phyloP scores from a whole-genome alignment of 2,888 invertebrate genomes.

The Volucella inanis region DNA sequence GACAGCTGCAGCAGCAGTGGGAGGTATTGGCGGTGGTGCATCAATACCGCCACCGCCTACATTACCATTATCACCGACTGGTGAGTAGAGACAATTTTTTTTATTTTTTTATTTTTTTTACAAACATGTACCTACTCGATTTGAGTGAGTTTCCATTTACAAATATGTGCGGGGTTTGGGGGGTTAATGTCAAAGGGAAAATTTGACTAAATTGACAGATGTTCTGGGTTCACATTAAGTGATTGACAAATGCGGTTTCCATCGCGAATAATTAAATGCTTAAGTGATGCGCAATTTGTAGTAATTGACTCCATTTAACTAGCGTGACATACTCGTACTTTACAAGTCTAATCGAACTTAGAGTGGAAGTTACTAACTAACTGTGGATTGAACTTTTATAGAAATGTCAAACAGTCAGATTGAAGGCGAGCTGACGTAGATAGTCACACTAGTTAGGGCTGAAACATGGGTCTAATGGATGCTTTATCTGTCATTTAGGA shows the following conservation, averaged over 20 bases:
- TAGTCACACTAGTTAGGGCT: no score
- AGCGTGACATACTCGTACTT: background rate
- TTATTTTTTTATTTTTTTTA: background rate
- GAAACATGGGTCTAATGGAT: no score
- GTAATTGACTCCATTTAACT: conserved; percentile 6
- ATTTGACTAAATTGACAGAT: conserved; percentile 39
- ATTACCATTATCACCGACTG: conserved; percentile 86
- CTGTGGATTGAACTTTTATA: no score
- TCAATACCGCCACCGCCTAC: conserved; percentile 83
- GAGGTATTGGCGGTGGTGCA: conserved; percentile 76
- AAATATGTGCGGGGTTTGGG: no score
- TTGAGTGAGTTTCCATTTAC: no score
- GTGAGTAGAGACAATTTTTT: conserved; percentile 78
- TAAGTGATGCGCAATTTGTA: conserved; percentile 23
- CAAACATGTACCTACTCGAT: no score
- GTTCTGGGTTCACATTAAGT: background rate
- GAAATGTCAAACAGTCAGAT: background rate
- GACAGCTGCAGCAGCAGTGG: conserved; percentile 62
- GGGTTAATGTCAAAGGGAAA: conserved; percentile 8
- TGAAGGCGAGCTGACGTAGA: background rate
- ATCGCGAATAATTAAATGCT: background rate
- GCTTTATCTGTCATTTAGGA: no score
- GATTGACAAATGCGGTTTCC: no score
- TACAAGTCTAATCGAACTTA: no score
- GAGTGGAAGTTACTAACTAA: no score